Percentiles rank a stretch among this genome's conserved stretches.
Conservation (phyloP, 2,888 invertebrate species). For the Leptopilina myrica region DNA sequence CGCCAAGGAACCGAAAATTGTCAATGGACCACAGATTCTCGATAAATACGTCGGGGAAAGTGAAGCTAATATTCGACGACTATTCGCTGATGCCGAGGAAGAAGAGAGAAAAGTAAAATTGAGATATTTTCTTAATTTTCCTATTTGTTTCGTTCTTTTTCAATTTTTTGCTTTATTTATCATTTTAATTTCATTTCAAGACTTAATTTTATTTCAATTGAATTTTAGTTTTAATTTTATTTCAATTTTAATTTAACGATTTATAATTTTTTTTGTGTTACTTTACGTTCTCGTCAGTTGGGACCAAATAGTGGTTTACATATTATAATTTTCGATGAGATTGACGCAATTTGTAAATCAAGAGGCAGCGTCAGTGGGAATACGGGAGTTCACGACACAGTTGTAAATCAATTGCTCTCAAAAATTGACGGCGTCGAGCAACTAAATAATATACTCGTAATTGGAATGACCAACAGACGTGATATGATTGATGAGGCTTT, state of each 20-base stretch:
- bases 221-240: neutral
- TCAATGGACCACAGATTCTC: slow-evolving; percentile 99
- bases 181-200: neutral
- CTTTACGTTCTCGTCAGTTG: slow-evolving; percentile 78
- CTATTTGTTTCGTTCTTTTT: neutral
- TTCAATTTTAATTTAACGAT: too few relatives aligned
- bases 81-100: slow-evolving; percentile 99
- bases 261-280: slow-evolving; percentile 18
- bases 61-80: slow-evolving; percentile 95
- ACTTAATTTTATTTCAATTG: neutral
- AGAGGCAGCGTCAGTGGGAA: slow-evolving; percentile 98
- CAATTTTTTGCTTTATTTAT: neutral
- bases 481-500: slow-evolving; percentile 99
- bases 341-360: slow-evolving; percentile 99
- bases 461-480: slow-evolving; percentile 96
- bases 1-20: slow-evolving; percentile 98
- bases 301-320: slow-evolving; percentile 98
- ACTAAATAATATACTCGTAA: slow-evolving; percentile 98
- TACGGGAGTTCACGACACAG: slow-evolving; percentile 98
- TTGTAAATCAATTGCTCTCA: slow-evolving; percentile 98
- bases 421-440: slow-evolving; percentile 99
- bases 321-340: slow-evolving; percentile 99
- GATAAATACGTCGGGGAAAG: slow-evolving; percentile 99
- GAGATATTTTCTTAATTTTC: neutral
- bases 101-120: slow-evolving; percentile 92